phyloP scores from a whole-genome alignment of 2,888 invertebrate species.

The Caenorhabditis sp. region DNA sequence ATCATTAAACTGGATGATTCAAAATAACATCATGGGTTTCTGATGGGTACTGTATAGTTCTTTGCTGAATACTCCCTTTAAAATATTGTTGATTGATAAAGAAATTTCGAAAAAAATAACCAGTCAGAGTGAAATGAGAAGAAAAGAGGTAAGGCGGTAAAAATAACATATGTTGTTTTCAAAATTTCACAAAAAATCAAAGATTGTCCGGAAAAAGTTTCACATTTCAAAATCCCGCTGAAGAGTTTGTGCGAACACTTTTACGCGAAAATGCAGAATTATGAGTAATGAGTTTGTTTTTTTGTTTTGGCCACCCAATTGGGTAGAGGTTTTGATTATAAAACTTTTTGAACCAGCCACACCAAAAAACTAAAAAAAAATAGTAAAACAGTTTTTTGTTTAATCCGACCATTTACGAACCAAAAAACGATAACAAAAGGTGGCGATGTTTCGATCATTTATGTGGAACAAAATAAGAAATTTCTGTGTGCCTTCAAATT shows the following conservation, averaged over 20 bases:
- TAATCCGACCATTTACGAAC: neutral
- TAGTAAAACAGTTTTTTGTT: too few species aligned
- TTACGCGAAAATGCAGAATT: too few species aligned
- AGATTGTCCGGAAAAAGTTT: conserved; percentile 2
- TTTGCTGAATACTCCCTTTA: too few species aligned
- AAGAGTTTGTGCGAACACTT: neutral
- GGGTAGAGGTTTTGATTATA: neutral
- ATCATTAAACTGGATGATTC: neutral
- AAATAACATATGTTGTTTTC: too few species aligned
- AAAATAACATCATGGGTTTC: neutral
- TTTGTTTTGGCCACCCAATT: neutral
- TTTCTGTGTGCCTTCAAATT: too few species aligned
- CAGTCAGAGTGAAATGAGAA: neutral
- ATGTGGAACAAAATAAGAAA: too few species aligned
- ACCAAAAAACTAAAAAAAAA: neutral
- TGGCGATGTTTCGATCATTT: neutral
- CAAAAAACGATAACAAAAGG: conserved; percentile 1
- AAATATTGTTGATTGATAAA: neutral
- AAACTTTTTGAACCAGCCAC: neutral
- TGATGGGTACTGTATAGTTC: too few species aligned
- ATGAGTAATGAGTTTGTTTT: too few species aligned
- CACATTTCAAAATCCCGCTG: neutral
- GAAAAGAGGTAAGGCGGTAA: too few species aligned
- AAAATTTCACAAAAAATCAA: neutral
- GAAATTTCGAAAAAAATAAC: conserved; percentile 13